phyloP scores from a whole-genome alignment of 2,888 invertebrate genomes.

The Eilema caniola region DNA sequence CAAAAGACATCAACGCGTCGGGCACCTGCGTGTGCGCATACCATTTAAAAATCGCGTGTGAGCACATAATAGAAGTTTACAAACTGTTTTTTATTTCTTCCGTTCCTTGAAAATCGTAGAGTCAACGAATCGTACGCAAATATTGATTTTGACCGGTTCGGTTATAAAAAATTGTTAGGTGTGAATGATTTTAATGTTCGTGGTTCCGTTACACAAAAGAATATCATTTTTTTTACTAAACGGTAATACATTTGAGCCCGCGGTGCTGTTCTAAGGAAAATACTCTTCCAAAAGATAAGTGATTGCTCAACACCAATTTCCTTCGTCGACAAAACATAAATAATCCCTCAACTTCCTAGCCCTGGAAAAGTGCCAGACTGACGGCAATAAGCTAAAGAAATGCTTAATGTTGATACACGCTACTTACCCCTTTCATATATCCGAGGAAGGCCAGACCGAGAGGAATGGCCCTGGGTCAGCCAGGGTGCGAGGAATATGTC shows the following conservation, averaged over 20 bases:
- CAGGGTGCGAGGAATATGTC: too few species aligned
- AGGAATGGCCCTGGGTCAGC: too few species aligned
- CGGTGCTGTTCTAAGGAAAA: neutral
- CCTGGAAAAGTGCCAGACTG: too few species aligned
- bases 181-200: constrained; percentile 6
- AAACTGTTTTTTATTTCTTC: constrained; percentile 52
- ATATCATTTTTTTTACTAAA: neutral
- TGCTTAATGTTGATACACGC: too few species aligned
- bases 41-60: constrained; percentile 40
- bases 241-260: neutral
- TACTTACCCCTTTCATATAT: too few species aligned
- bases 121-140: constrained; percentile 70
- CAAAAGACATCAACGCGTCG: constrained; percentile 72
- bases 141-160: constrained; percentile 61
- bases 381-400: too few species aligned
- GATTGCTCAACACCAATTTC: neutral
- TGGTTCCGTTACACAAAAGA: constrained; percentile 13
- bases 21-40: constrained; percentile 33
- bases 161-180: constrained; percentile 37
- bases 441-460: too few species aligned
- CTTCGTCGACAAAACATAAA: too few species aligned
- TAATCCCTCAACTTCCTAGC: too few species aligned
- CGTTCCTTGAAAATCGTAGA: constrained; percentile 56
- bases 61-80: constrained; percentile 45
- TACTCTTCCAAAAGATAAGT: neutral